Conservation (phyloP, 2,797 vertebrate genomes). For the Vespertilio murinus region DNA sequence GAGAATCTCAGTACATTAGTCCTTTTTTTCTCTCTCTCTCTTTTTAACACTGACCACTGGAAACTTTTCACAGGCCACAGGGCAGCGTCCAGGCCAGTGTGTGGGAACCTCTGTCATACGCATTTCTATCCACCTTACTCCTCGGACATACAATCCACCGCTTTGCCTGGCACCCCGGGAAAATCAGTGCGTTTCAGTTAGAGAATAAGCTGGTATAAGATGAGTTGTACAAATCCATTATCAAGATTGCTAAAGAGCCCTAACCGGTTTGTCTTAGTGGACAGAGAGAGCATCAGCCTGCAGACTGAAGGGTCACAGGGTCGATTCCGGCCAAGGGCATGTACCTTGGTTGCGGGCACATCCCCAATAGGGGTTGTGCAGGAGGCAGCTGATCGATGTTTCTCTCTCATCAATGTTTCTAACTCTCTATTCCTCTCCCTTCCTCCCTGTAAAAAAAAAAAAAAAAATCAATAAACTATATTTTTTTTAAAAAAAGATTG, state of each 20-base stretch:
- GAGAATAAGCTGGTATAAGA: not conserved
- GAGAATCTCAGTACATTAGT: not conserved
- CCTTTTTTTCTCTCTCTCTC: not conserved
- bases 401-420: too few relatives aligned
- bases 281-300: too few relatives aligned
- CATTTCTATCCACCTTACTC: not conserved
- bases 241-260: not conserved
- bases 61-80: not conserved
- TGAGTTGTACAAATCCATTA: not conserved
- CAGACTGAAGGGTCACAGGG: too few relatives aligned
- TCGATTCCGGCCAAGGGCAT: too few relatives aligned
- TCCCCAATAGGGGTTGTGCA: too few relatives aligned
- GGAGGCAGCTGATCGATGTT: too few relatives aligned
- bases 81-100: not conserved
- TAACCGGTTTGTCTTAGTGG: too few relatives aligned
- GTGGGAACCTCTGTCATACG: not conserved
- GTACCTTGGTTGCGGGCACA: too few relatives aligned
- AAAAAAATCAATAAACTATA: too few relatives aligned
- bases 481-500: not conserved
- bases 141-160: not conserved
- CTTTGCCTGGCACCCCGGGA: not conserved
- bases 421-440: too few relatives aligned
- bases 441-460: too few relatives aligned
- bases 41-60: not conserved
- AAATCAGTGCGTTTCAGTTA: not conserved